A percentile compares a stretch with the other conserved stretches of the same genome.
These are phyloP conservation scores for Eupsittula cactorum DNA, from an alignment of 2,113 vertebrate species.

Conservation along the genomic window DNA sequence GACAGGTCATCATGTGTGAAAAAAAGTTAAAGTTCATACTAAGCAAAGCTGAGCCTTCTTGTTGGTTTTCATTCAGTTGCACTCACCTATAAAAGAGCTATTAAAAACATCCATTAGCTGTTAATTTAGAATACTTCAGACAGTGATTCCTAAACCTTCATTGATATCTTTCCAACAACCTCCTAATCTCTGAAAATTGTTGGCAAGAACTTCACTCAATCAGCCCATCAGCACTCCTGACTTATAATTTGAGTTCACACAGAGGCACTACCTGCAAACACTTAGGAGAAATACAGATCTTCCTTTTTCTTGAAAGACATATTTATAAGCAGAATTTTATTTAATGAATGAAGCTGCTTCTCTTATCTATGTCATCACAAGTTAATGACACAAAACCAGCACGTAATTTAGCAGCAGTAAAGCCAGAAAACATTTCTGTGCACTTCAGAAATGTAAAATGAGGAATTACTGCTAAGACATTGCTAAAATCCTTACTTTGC, in stretches of 20 bases:
- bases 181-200: conserved; percentile 68
- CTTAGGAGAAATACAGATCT: neutral
- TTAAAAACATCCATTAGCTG: conserved; percentile 67
- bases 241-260: conserved; percentile 36
- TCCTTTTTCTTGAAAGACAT: neutral
- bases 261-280: conserved; percentile 24
- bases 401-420: neutral
- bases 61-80: conserved; percentile 44
- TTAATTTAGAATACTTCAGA: conserved; percentile 69
- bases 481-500: neutral
- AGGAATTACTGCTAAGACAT: neutral
- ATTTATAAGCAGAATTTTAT: neutral
- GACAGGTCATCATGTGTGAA: conserved; percentile 43
- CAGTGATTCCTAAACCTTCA: conserved; percentile 52
- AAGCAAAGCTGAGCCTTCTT: conserved; percentile 29
- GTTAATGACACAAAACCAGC: neutral
- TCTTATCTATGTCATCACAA: conserved; percentile 13
- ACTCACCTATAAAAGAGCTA: conserved; percentile 61
- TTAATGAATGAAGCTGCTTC: conserved; percentile 24
- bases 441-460: neutral
- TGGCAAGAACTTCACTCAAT: conserved; percentile 47
- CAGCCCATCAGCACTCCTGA: conserved; percentile 1
- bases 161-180: conserved; percentile 55
- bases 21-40: conserved; percentile 18
- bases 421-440: neutral